Evolutionary conservation across 1,140 invertebrate species (phyloP), one percentile per base, ranked within the genome.

Genomic region (Ditylenchus dipsaci): DNA sequence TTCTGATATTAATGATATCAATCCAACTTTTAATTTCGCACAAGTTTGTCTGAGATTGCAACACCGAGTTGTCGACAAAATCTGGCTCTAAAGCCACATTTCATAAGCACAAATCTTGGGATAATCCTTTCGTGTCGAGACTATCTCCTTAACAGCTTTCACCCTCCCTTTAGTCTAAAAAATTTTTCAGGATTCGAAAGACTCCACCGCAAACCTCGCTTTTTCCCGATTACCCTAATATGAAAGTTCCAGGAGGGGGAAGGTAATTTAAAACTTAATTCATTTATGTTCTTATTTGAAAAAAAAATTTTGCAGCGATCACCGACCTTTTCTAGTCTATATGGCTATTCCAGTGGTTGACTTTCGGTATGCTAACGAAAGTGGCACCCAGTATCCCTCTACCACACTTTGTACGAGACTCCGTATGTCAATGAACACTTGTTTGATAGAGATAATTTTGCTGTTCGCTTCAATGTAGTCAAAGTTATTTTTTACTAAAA

Each of bases 391-490:
- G 43, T 11, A 45, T n/a, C 85, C 3, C 71, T 85, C 1, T 86
- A 86, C 70, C 85, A 86, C 67, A 80, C 84, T 0, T 76, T 82
- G 17, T 86, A 86, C 65, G 85, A 86, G 67, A 84, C 84, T 8
- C 84, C 84, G 33, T 76, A 79, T 42, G 57, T 82, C 3, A 79
- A 84, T 42, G 78, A 85, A 62, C 71, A 79, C 45, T 53, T 84
- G 30, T 75, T 84, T 30, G 85, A 86, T 59, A 73, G 58, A 26
- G 66, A 80, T 11, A 61, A 78, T 43, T 63, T 76, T 5, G 69
- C 78, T 17, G 76, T 77, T n/a, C 33, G 64, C 53, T 64, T 29
- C 29, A 17, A 43, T 17, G 15, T 42, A n/a, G n/a, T 45, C 43
- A 45, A 45, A 45, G n/a, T 45, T 45, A n/a, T 45, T n/a, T 45